Percentiles rank a stretch among this genome's conserved stretches.
Evolutionary conservation across 2,888 invertebrate species (phyloP).

Genomic region (Microctonus aethiopoides): DNA sequence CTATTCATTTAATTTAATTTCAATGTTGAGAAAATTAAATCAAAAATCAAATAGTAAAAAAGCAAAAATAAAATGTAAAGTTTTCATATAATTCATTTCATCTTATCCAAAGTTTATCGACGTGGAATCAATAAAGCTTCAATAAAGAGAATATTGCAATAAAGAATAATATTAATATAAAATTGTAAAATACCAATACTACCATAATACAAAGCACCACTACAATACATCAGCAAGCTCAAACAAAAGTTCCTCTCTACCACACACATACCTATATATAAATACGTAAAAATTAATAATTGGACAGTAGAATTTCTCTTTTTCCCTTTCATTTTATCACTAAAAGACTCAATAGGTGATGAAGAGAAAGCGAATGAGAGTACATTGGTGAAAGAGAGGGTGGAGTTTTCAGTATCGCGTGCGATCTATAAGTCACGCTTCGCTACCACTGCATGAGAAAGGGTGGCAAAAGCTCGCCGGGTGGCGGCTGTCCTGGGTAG

Average conservation of each 20-base stretch:
- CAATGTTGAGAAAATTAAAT: neutral
- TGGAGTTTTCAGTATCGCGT: constrained; percentile 23
- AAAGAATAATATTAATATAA: constrained; percentile 11
- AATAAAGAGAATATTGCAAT: constrained; percentile 2
- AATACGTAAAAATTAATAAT: neutral
- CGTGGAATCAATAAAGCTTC: constrained; percentile 7
- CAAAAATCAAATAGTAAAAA: neutral
- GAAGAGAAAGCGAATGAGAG: neutral
- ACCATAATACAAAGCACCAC: neutral
- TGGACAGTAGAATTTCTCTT: neutral
- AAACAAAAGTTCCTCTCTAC: neutral
- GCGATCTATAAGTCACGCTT: constrained; percentile 36
- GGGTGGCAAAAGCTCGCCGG: constrained; percentile 15
- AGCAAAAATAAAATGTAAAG: neutral
- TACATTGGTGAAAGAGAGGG: neutral
- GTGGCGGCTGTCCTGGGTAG: constrained; percentile 22
- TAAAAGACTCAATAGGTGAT: neutral
- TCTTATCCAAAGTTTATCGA: neutral
- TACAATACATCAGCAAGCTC: neutral
- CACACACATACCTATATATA: too few species aligned
- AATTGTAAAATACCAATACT: neutral
- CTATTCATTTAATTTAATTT: neutral
- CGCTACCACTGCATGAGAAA: neutral
- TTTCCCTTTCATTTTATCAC: neutral
- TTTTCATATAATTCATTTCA: neutral